Evolutionary conservation across 1,140 invertebrate species (phyloP), one percentile per base, ranked within the genome.

Genomic region (Rhopalosiphum maidis): DNA sequence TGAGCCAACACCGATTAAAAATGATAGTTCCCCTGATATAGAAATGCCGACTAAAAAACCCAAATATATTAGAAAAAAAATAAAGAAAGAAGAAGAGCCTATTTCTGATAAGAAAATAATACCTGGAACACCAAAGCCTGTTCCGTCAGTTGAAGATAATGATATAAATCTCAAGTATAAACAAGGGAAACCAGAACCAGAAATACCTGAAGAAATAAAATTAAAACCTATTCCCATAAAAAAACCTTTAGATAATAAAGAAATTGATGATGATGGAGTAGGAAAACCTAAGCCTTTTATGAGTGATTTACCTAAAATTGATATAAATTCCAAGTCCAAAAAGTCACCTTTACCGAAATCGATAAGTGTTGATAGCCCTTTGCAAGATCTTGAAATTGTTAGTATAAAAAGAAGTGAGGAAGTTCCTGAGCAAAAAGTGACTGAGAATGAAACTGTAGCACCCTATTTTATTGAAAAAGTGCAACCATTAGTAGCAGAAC

Each of bases 401-500:
- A 95, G 95, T 25, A 94, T 95, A 94, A 96, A 96, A 93, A 95
- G 95, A 55, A 94, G 95, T 21, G 54, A 82, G 60, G 94, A 94
- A 86, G 54, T 90, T 37, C 86, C 93, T 3, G 88, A 94, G 90
- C 37, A 93, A 85, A 91, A 94, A 18, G 30, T 94, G 37, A 51
- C 94, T 46, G 43, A 23, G 1, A 48, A 18, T 35, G 23, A 95
- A 95, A 94, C 95, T 37, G 94, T 94, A 82, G 96, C 97, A 18
- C 97, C 97, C 3, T 96, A 95, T 94, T 98, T 98, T 94, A 96
- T 96, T 22, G 96, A 97, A 94, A 96, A 97, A 91, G 95, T 97
- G 43, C 96, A 97, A 94, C 97, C 97, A 68, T 96, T 97, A 15
- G 96, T 96, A 92, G 95, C 96, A 7, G 96, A 97, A 94, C 95